These are phyloP conservation scores for Mergus octosetaceus DNA, from an alignment of 2,797 vertebrate genomes.

Conservation along the genomic window DNA sequence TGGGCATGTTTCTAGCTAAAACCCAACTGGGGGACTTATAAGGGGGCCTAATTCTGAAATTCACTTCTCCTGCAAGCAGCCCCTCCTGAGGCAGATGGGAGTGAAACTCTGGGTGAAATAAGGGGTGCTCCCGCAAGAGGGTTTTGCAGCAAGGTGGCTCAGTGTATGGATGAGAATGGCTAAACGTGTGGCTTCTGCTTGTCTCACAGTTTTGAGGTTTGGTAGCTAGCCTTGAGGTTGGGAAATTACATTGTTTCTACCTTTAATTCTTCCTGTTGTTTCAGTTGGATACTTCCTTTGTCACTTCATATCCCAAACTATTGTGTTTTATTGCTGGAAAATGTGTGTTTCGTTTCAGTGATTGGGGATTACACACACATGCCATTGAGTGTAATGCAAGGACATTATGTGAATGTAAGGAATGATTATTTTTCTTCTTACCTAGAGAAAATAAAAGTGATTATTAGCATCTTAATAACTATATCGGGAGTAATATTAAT, in stretches of 20 bases:
- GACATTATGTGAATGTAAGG: background rate
- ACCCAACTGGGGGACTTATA: background rate
- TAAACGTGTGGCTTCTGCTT: background rate
- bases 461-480: slow-evolving; percentile 2
- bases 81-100: background rate
- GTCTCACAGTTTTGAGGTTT: background rate
- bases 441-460: slow-evolving; percentile 31
- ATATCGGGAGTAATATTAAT: background rate
- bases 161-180: background rate
- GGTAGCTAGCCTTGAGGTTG: background rate
- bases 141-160: background rate
- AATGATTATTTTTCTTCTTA: slow-evolving; percentile 40
- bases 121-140: background rate
- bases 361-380: background rate
- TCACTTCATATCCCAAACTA: slow-evolving; percentile 50
- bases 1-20: background rate
- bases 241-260: background rate
- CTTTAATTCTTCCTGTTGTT: slow-evolving; percentile 32
- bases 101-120: background rate
- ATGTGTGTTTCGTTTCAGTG: slow-evolving; percentile 20
- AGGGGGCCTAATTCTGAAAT: background rate
- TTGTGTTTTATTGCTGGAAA: slow-evolving; percentile 55
- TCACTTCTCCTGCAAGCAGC: fast-evolving
- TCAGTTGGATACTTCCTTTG: slow-evolving; percentile 53
- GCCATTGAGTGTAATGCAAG: background rate